Base-by-base conservation (phyloP, 2,797 vertebrate genomes). In the Phoeniculus purpureus region DNA sequence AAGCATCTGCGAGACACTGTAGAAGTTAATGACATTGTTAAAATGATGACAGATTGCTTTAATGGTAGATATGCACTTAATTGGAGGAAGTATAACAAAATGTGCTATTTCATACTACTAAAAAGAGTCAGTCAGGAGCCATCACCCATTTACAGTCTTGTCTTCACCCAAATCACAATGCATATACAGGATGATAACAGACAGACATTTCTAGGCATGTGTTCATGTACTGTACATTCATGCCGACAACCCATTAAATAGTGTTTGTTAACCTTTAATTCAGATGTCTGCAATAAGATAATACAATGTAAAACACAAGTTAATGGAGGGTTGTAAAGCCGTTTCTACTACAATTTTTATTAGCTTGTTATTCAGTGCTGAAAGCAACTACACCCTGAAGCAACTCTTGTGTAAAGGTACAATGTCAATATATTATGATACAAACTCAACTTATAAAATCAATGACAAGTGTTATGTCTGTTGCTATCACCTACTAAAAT, bases 251-350 rank as follows among this genome's bases (percentile, higher is more conserved):
- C 92, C 93, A 96, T 97, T 97, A 97, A 97, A 96, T 92, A 96
- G 95, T 97, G 95, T 97, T 97, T 97, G 96, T 97, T 97, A 97
- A 97, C 97, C 96, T 97, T 97, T 98, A 97, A 97, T 97, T 97
- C 97, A 96, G 92, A 95, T 94, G 97, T 97, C 96, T 97, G 91
- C 90, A 94, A 91, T 97, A 97, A 97, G 96, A 98, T 97, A 97
- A 97, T 96, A 97, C 95, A 96, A 97, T 97, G 92, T 97, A 98
- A 98, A 98, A 97, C 96, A 96, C 95, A 96, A 97, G 96, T 97
- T 98, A 97, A 82, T 87, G 91, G 97, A 97, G 96, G 96, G 94
- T 94, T 75, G 15, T 98, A 98, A 98, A 98, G 92, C 96, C 94
- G 94, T 95, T 97, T 96, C 97, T 97, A 93, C 92, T 96, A 89